Conservation (phyloP, 2,113 vertebrate species). For the Pagrus major region DNA sequence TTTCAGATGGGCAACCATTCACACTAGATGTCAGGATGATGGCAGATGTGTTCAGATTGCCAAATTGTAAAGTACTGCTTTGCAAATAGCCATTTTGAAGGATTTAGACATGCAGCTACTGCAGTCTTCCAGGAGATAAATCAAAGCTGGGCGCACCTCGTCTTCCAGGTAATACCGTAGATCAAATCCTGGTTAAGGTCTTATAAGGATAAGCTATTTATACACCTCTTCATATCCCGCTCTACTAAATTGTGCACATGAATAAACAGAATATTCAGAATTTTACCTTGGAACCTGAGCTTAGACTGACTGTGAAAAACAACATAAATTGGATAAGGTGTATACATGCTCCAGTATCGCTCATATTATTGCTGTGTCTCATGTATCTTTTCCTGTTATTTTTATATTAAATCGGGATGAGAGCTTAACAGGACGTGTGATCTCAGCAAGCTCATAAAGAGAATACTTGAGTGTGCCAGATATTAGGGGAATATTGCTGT, state of each 20-base stretch:
- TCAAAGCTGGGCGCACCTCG: conserved; percentile 35
- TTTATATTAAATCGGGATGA: conserved; percentile 41
- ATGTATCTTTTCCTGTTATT: conserved; percentile 33
- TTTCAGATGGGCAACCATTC: conserved; percentile 18
- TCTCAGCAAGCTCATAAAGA: conserved; percentile 50
- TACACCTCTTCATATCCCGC: conserved; percentile 57
- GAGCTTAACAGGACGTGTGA: conserved; percentile 48
- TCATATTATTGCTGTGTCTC: conserved; percentile 43
- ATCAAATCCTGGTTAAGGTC: conserved; percentile 64
- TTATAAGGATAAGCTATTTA: conserved; percentile 71
- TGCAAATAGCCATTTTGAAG: conserved; percentile 46
- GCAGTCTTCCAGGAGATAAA: conserved; percentile 47
- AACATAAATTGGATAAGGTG: conserved; percentile 67
- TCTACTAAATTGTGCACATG: conserved; percentile 51
- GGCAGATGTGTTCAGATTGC: conserved; percentile 37
- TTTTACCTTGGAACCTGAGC: conserved; percentile 71
- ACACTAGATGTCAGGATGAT: conserved; percentile 18
- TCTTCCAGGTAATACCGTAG: conserved; percentile 61
- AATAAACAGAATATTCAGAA: conserved; percentile 63
- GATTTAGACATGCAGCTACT: conserved; percentile 44
- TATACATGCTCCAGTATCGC: conserved; percentile 37
- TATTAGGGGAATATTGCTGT: conserved; percentile 53
- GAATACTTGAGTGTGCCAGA: conserved; percentile 41
- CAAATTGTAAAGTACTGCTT: conserved; percentile 23
- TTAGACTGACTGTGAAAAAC: conserved; percentile 49